phyloP scores from a whole-genome alignment of 2,888 invertebrate species.

The Hemithea aestivaria region DNA sequence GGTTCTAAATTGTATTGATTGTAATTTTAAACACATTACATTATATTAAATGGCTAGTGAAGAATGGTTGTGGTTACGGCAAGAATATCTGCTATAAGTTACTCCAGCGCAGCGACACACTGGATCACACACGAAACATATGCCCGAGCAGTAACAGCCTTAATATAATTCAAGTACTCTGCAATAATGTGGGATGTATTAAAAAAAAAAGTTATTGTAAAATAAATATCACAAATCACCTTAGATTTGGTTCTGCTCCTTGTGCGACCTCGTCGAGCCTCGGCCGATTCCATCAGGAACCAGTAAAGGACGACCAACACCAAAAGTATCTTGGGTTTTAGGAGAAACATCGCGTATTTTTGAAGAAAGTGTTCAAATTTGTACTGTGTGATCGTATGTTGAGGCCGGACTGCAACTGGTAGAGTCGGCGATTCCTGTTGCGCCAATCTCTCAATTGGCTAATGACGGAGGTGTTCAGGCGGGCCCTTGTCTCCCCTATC shows the following conservation, averaged over 20 bases:
- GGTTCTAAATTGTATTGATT: too few species aligned
- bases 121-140: too few species aligned
- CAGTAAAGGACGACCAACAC: constrained; percentile 43
- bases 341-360: constrained; percentile 39
- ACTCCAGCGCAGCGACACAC: too few species aligned
- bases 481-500: constrained; percentile 69
- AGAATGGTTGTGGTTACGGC: too few species aligned
- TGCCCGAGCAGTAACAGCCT: too few species aligned
- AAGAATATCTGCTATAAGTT: too few species aligned
- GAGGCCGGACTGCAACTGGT: constrained; percentile 47
- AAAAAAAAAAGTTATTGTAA: too few species aligned
- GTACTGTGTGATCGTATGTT: constrained; percentile 38
- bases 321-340: constrained; percentile 40
- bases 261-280: constrained; percentile 83
- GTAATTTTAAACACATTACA: too few species aligned
- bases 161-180: too few species aligned
- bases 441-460: constrained; percentile 72
- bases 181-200: too few species aligned
- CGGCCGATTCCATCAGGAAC: constrained; percentile 44
- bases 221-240: constrained; percentile 51
- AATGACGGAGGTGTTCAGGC: constrained; percentile 61
- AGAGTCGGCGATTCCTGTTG: constrained; percentile 45
- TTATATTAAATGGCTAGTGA: too few species aligned
- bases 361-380: constrained; percentile 1
- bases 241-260: constrained; percentile 87